A percentile compares a stretch with the other conserved stretches of the same genome.
Evolutionary conservation across 2,113 vertebrate species (phyloP).

Genomic region (Carassius gibelio): DNA sequence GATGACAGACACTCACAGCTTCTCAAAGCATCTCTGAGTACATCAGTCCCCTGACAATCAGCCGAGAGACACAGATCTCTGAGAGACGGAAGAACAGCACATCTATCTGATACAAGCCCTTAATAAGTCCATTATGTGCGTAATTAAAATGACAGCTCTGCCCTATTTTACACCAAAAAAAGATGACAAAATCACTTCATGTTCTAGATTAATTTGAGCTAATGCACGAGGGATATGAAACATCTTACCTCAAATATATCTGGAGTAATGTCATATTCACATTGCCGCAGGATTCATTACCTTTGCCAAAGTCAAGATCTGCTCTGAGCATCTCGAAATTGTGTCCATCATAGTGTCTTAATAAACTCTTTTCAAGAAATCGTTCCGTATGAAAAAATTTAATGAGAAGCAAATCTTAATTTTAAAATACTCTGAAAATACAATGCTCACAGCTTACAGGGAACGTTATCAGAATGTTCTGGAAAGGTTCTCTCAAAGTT

Average conservation of each 20-base stretch:
- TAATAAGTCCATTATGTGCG: slow-evolving; percentile 6
- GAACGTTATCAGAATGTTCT: too few relatives aligned
- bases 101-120: slow-evolving; percentile 1
- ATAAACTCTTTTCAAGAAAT: background rate
- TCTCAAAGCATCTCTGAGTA: background rate
- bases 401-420: background rate
- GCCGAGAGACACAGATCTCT: background rate
- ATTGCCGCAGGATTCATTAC: slow-evolving; percentile 84
- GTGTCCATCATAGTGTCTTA: slow-evolving; percentile 69
- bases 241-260: slow-evolving; percentile 85
- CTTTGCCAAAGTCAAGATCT: slow-evolving; percentile 84
- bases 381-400: background rate
- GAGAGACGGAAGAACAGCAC: slow-evolving; percentile 6
- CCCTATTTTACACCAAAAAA: slow-evolving; percentile 13
- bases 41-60: background rate
- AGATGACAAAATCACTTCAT: slow-evolving; percentile 5
- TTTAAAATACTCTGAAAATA: background rate
- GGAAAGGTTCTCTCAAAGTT: too few relatives aligned
- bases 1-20: background rate
- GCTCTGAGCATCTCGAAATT: slow-evolving; percentile 87
- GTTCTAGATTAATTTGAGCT: background rate
- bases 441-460: too few relatives aligned
- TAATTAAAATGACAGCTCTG: slow-evolving; percentile 30
- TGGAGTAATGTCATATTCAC: slow-evolving; percentile 88
- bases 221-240: background rate